phyloP scores from a whole-genome alignment of 2,888 invertebrate genomes.

The Tachina lurida region DNA sequence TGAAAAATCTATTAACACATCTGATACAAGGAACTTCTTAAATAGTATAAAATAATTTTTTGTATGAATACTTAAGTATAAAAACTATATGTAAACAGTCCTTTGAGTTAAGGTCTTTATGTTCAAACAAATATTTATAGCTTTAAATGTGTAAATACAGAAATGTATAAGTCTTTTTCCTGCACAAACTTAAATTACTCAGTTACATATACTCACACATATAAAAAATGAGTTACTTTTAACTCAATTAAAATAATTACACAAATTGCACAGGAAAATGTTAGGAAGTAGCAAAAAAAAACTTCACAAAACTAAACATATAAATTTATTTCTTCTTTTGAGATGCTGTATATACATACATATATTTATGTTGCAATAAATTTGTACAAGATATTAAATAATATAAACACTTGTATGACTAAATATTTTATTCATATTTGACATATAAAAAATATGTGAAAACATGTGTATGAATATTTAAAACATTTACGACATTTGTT shows the following conservation, averaged over 20 bases:
- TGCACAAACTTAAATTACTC: background rate
- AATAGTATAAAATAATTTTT: background rate
- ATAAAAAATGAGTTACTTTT: background rate
- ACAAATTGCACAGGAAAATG: slow-evolving; percentile 9
- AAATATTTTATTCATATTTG: slow-evolving; percentile 1
- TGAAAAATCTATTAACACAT: no score
- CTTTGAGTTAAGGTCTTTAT: slow-evolving; percentile 10
- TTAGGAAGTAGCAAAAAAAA: slow-evolving; percentile 29
- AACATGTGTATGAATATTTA: background rate
- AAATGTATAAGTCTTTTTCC: background rate
- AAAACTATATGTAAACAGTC: background rate
- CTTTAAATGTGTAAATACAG: background rate
- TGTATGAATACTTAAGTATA: background rate
- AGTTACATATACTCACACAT: background rate
- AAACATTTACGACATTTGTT: background rate
- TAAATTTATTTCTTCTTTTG: background rate
- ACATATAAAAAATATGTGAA: no score
- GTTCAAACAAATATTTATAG: slow-evolving; percentile 10
- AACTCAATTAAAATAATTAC: slow-evolving; percentile 41
- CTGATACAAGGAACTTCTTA: no score
- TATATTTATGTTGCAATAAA: slow-evolving; percentile 5
- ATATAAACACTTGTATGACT: background rate
- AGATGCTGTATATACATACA: background rate
- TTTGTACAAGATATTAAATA: slow-evolving; percentile 15
- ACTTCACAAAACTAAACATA: background rate